Evolutionary conservation across 2,113 vertebrate species (phyloP), one percentile per base, ranked within the genome.

Genomic region (Hippocampus comes): DNA sequence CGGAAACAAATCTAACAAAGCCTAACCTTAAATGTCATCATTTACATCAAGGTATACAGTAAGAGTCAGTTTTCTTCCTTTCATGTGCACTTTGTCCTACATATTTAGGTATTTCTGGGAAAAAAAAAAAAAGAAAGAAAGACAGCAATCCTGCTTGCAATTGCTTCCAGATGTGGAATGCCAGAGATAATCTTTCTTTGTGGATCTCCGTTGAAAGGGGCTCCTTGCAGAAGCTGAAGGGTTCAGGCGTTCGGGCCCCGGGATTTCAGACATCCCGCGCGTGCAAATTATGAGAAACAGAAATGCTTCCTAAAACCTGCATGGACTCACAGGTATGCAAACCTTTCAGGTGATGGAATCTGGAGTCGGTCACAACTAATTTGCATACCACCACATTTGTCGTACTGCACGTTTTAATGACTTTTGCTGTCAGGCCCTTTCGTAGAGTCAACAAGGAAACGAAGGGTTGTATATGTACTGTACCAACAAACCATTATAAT

Each of bases 31-130:
- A 55, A 63, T 51, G 18, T 42, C 30, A 27, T 69, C 21, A 70
- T 63, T 61, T 30, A 8, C 25, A 67, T 57, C 64, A 34, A 63
- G 68, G 20, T 63, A 55, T 71, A 72, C 75, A 76, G 34, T 38
- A 30, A 41, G 41, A 55, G 12, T 70, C 43, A 3, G 17, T 75
- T 78, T 59, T 55, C 56, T 8, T 57, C 64, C 15, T 18, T 70
- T 82, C 78, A 78, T 61, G 82, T 89, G 79, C 85, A 84, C 82
- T 87, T 87, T 86, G 83, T 89, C 86, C 85, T 78, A 87, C 82
- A 86, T 90, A 82, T 86, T 85, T 89, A 83, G 83, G 76, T 81
- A 84, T 82, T 88, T 86, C 75, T 84, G 70, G 75, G 71, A 0
- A 51, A n/a, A 55, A 51, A n/a, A 55, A 55, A 53, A 72, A 86